phyloP scores from a whole-genome alignment of 2,113 vertebrate genomes.

The Columba livia region DNA sequence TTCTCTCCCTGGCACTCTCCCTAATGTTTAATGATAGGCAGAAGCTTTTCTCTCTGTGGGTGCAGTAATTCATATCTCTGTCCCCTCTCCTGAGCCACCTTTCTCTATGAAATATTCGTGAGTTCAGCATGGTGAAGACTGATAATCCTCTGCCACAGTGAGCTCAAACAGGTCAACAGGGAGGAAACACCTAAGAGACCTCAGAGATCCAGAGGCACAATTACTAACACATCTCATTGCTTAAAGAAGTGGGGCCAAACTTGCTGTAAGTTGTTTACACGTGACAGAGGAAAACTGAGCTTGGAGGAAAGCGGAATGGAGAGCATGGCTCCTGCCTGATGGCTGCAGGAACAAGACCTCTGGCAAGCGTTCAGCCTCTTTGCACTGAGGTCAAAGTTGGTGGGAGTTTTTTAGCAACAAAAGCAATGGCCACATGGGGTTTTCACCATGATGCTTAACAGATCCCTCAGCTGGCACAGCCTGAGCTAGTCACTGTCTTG shows the following conservation, averaged over 20 bases:
- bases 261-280: not conserved
- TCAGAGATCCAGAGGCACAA: not conserved
- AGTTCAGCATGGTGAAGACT: not conserved
- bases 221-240: not conserved
- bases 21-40: not conserved
- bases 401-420: not conserved
- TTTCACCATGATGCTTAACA: not conserved
- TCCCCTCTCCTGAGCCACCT: not conserved
- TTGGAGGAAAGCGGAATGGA: not conserved
- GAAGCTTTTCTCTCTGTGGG: not conserved
- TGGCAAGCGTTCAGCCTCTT: not conserved
- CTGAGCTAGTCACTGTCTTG: not conserved
- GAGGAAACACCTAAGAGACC: not conserved
- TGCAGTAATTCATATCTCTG: not conserved
- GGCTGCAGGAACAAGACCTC: not conserved
- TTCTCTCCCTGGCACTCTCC: not conserved
- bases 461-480: not conserved
- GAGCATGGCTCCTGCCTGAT: not conserved
- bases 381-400: not conserved
- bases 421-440: not conserved
- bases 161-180: not conserved
- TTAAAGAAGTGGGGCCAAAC: not conserved
- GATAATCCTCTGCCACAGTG: not conserved
- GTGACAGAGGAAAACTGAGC: not conserved
- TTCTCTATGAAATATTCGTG: not conserved